These are phyloP conservation scores for Slavum lentiscoides DNA, from an alignment of 2,888 invertebrate species.

Conservation along the genomic window DNA sequence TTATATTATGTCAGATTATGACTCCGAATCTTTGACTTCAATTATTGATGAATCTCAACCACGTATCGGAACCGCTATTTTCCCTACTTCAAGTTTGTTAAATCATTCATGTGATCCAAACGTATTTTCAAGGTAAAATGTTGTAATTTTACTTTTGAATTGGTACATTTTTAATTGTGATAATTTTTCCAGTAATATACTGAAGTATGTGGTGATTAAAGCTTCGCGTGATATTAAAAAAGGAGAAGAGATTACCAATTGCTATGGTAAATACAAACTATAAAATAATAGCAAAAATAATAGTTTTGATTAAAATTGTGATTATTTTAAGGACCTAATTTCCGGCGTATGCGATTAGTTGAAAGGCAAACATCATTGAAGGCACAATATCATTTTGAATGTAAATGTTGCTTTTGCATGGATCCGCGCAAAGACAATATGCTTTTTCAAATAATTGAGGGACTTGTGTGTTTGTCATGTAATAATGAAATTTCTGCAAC, in stretches of 20 bases:
- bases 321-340: conserved; percentile 68
- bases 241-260: conserved; percentile 79
- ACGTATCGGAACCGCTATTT: conserved; percentile 78
- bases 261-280: conserved; percentile 68
- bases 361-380: conserved; percentile 68
- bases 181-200: conserved; percentile 68
- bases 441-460: conserved; percentile 12
- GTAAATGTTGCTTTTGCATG: conserved; percentile 74
- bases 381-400: conserved; percentile 78
- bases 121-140: conserved; percentile 71
- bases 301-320: conserved; percentile 14
- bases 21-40: conserved; percentile 53
- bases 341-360: conserved; percentile 66
- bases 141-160: background rate
- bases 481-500: conserved; percentile 1
- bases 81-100: conserved; percentile 84
- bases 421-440: conserved; percentile 7
- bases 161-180: conserved; percentile 6
- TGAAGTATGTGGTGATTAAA: conserved; percentile 71
- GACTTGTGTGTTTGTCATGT: conserved; percentile 33
- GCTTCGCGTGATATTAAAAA: conserved; percentile 67
- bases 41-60: conserved; percentile 59
- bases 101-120: conserved; percentile 91
- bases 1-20: conserved; percentile 56
- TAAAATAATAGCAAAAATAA: conserved; percentile 26